Evolutionary conservation across 2,888 invertebrate genomes (phyloP), one percentile per base, ranked within the genome.

Genomic region (Autographa pulchrina): DNA sequence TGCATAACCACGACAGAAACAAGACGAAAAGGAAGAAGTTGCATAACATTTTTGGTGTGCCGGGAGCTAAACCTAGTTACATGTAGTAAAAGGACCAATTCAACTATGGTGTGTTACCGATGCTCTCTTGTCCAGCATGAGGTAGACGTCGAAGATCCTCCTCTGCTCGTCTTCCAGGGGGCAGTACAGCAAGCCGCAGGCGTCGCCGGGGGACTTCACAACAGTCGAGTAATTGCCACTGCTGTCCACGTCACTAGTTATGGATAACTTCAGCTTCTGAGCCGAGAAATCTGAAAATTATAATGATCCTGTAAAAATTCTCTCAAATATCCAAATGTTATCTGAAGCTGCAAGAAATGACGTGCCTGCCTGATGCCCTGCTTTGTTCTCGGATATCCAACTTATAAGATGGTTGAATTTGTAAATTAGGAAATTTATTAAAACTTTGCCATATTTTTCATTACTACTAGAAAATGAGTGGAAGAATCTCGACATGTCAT

Each of bases 201-300:
- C 90, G 31, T 90, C 81, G 14, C 75, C 77, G 0, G 88, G 79
- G 0, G 78, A 66, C 73, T 86, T 89, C 25, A 93, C 76, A 0
- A 75, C 65, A 2, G 85, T 88, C n/a, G 85, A 77, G 70, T 85
- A 93, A 14, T 74, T 75, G 0, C 83, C 89, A 0, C 85, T 83
- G 62, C 89, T 88, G 43, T 85, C 76, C 2, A 89, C 86, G 54
- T 92, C 93, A 2, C 86, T 89, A 7, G 80, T 85, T 20, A 92
- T 87, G 0, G 89, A 80, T 5, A 92, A 64, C 68, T 87, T 89
- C 31, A 93, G 62, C 9, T 86, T 86, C 0, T 87, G 71, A 0
- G 93, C 89, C 0, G 90, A 85, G 77, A 93, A 93, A 67, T 86
- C 93, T 94, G 85, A 0, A 85, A 66, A 62, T 16, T 13, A 20